Conservation (phyloP, 1,140 invertebrate genomes). For the Sitophilus oryzae region DNA sequence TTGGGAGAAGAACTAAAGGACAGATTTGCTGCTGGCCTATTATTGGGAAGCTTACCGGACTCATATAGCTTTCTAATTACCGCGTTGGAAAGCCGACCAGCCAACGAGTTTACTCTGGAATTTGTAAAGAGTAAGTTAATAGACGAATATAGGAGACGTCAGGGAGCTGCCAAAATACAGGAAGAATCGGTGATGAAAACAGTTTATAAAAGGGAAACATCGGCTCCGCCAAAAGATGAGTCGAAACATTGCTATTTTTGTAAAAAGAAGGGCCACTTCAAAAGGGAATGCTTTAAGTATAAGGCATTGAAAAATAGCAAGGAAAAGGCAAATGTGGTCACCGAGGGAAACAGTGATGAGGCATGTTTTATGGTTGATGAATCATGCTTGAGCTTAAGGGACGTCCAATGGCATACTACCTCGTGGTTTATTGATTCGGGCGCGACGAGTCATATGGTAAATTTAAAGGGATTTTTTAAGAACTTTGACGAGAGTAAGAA, state of each 20-base stretch:
- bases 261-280: not conserved
- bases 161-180: not conserved
- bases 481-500: too few relatives aligned
- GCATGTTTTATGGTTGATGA: not conserved
- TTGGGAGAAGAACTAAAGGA: conserved; percentile 2
- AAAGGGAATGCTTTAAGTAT: not conserved
- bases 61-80: too few relatives aligned
- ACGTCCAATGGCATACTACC: too few relatives aligned
- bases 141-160: not conserved
- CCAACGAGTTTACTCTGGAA: not conserved
- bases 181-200: not conserved
- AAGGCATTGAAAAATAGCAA: conserved; percentile 1
- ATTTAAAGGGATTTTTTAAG: too few relatives aligned
- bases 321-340: not conserved
- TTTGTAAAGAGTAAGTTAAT: too few relatives aligned
- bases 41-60: conserved; percentile 1
- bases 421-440: too few relatives aligned
- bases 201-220: conserved; percentile 1
- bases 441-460: too few relatives aligned
- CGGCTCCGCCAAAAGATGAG: not conserved
- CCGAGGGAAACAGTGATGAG: not conserved
- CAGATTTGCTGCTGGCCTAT: not conserved
- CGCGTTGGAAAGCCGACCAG: conserved; percentile 1
- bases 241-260: not conserved
- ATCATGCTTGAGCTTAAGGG: not conserved